phyloP scores from a whole-genome alignment of 2,888 invertebrate genomes.

The Drosophila gaucha region DNA sequence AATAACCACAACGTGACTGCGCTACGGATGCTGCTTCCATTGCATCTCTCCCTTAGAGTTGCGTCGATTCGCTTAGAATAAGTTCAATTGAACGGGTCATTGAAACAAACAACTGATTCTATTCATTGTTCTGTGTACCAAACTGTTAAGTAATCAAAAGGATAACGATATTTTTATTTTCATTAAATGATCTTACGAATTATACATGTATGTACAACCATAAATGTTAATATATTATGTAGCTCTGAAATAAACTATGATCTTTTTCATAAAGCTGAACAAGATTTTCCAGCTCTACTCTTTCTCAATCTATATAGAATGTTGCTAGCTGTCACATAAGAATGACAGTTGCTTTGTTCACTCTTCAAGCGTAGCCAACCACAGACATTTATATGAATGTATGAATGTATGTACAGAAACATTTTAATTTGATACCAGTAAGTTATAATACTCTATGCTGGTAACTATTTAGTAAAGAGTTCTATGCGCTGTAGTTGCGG shows the following conservation, averaged over 20 bases:
- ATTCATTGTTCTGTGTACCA: neutral
- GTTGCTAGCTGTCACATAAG: constrained; percentile 36
- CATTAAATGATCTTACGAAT: neutral
- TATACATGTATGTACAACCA: neutral
- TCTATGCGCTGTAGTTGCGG: constrained; percentile 35
- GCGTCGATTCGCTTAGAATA: neutral
- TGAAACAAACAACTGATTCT: neutral
- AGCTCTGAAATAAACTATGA: no score
- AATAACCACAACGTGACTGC: constrained; percentile 50
- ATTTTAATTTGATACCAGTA: constrained; percentile 53
- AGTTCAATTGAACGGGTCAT: constrained; percentile 6
- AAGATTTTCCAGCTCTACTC: neutral
- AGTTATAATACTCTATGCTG: constrained; percentile 34
- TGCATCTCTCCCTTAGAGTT: constrained; percentile 6
- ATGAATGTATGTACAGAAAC: constrained; percentile 8
- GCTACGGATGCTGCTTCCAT: constrained; percentile 20
- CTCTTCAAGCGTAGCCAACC: constrained; percentile 49
- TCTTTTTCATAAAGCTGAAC: neutral
- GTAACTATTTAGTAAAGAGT: constrained; percentile 43
- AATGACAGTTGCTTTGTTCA: constrained; percentile 50
- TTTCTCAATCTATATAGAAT: constrained; percentile 10
- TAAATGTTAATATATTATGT: no score
- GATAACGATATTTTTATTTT: neutral
- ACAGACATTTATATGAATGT: constrained; percentile 23
- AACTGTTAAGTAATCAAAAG: neutral